Evolutionary conservation across 2,113 vertebrate genomes (phyloP).

Genomic region (Brachyhypopomus gauderio): DNA sequence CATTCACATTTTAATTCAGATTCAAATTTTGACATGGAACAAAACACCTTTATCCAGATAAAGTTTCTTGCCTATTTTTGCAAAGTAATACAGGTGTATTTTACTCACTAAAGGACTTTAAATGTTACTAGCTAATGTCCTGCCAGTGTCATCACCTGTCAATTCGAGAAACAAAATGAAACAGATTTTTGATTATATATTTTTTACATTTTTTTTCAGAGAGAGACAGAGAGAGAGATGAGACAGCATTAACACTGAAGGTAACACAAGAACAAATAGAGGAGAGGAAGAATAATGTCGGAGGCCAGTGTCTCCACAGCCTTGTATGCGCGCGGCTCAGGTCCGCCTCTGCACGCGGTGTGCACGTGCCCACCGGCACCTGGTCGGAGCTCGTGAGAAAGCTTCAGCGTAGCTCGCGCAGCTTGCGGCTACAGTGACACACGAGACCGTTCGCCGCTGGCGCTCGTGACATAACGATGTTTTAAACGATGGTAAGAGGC

Average conservation of each 20-base stretch:
- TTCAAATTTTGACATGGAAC: too few species aligned
- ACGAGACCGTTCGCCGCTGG: neutral
- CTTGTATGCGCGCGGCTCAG: slow-evolving; percentile 29
- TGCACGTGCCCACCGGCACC: neutral
- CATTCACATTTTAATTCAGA: too few species aligned
- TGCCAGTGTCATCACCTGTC: too few species aligned
- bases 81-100: too few species aligned
- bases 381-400: neutral
- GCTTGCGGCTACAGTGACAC: neutral
- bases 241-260: neutral
- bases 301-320: neutral
- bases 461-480: neutral
- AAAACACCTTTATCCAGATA: too few species aligned
- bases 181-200: too few species aligned
- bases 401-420: neutral
- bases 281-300: slow-evolving; percentile 28
- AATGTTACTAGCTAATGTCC: too few species aligned
- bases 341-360: neutral
- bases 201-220: too few species aligned
- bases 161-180: too few species aligned
- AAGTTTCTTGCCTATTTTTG: too few species aligned
- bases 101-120: too few species aligned
- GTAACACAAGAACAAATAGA: neutral
- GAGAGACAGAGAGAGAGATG: slow-evolving; percentile 21
- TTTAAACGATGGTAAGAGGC: neutral